These are phyloP conservation scores for Procambarus virginalis DNA, from an alignment of 1,140 invertebrate genomes.

Conservation along the genomic window DNA sequence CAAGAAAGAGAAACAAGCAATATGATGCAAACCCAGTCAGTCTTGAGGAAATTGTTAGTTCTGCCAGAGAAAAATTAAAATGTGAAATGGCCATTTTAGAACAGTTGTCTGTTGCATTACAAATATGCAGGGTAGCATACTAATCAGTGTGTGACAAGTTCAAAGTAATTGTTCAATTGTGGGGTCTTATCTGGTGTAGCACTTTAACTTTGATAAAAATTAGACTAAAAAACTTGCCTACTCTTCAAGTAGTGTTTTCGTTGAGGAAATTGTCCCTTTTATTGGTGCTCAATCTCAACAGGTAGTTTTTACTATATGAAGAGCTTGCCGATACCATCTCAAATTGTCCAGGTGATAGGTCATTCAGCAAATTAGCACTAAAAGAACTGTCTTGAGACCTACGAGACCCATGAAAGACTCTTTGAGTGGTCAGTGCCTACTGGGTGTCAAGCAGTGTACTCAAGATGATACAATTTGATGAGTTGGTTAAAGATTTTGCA, in stretches of 20 bases:
- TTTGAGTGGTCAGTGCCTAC: no score
- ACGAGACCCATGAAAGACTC: not conserved
- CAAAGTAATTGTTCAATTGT: not conserved
- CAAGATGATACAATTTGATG: no score
- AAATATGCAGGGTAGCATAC: conserved; percentile 16
- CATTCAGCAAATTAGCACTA: conserved; percentile 1
- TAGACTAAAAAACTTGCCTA: no score
- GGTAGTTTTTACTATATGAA: conserved; percentile 4
- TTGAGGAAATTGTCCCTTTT: conserved; percentile 10
- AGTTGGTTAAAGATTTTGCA: no score
- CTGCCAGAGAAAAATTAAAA: no score
- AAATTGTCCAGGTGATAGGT: not conserved
- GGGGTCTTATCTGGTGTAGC: not conserved
- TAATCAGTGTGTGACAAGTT: conserved; percentile 17
- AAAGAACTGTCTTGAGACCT: not conserved
- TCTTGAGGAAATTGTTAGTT: no score
- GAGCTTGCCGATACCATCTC: conserved; percentile 1
- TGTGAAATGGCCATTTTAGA: conserved; percentile 1
- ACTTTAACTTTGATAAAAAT: no score
- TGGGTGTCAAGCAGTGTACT: no score
- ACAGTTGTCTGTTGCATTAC: not conserved
- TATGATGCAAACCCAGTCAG: no score
- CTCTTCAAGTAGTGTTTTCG: not conserved
- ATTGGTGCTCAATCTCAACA: not conserved
- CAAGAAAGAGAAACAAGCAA: no score